phyloP scores from a whole-genome alignment of 2,888 invertebrate species.

The Operophtera brumata region DNA sequence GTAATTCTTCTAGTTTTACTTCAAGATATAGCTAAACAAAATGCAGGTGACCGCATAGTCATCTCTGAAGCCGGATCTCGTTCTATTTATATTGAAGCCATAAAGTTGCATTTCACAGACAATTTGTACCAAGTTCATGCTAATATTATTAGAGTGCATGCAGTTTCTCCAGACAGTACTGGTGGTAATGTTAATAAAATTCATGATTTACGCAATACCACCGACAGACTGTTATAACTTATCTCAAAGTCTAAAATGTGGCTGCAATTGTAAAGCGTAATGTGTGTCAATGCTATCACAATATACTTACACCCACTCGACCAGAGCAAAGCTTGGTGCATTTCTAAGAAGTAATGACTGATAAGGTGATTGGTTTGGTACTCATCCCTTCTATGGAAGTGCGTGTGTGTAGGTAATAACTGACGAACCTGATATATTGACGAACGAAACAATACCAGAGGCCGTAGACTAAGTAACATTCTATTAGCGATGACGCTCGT shows the following conservation, averaged over 20 bases:
- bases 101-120: background rate
- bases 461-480: too few species aligned
- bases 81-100: too few species aligned
- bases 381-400: slow-evolving; percentile 34
- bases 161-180: background rate
- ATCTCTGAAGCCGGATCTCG: too few species aligned
- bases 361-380: slow-evolving; percentile 44
- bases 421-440: slow-evolving; percentile 14
- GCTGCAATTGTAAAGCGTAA: slow-evolving; percentile 53
- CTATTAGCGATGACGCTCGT: too few species aligned
- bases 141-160: slow-evolving; percentile 7
- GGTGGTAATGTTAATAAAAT: slow-evolving; percentile 2
- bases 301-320: slow-evolving; percentile 59
- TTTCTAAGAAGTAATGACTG: slow-evolving; percentile 48
- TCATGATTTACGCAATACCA: slow-evolving; percentile 43
- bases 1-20: too few species aligned
- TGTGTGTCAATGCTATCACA: slow-evolving; percentile 74
- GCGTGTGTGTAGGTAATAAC: slow-evolving; percentile 26
- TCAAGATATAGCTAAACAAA: too few species aligned
- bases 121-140: background rate
- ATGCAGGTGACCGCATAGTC: too few species aligned
- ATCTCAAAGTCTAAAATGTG: slow-evolving; percentile 53
- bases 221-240: slow-evolving; percentile 47
- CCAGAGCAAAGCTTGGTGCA: slow-evolving; percentile 57
- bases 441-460: slow-evolving; percentile 1